Base-by-base conservation (phyloP, 2,113 vertebrate genomes). In the Cephalopterus ornatus region DNA sequence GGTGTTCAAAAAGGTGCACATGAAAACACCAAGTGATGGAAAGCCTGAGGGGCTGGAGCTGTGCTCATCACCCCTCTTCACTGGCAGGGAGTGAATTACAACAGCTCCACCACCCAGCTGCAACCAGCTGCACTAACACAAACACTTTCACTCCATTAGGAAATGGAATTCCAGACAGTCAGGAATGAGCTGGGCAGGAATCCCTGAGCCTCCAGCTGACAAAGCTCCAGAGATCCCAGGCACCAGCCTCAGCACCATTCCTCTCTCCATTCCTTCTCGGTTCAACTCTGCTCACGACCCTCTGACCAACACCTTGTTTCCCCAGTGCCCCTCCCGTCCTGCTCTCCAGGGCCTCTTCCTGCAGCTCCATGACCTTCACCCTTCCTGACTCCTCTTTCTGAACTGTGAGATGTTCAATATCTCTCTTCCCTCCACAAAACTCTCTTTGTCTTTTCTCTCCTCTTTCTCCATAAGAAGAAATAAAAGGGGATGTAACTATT, bases 1-100 rank as follows among this genome's bases (percentile, higher is more conserved):
- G 8, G 44, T 3, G 15, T 21, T 44, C 27, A 32, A 15, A 33
- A 37, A 49, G 32, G 26, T 6, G 10, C 2, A 15, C 14, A 1
- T 2, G n/a, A 16, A 17, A 18, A n/a, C 0, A 19, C 6, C 2
- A 9, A 14, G 6, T 2, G 37, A 11, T 3, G n/a, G 19, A 15
- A 70, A 5, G 9, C 67, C 3, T 1, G 21, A 44, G 68, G 53
- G 20, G n/a, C 26, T 0, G 27, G 4, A 7, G 71, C 47, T 22
- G 41, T 2, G 50, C 52, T 42, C 42, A 3, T 4, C 4, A 6
- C 1, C 8, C 27, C 55, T 18, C 50, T 22, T 2, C 1, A 8
- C 0, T 2, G 49, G 33, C 22, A 16, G n/a, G 75, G 50, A 49
- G 44, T 2, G 12, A 28, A 8, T 26, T 6, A 8, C 46, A 27